Conservation (phyloP, 37 sponge, comb jelly and placozoan genomes). For the Ephydatia muelleri region DNA sequence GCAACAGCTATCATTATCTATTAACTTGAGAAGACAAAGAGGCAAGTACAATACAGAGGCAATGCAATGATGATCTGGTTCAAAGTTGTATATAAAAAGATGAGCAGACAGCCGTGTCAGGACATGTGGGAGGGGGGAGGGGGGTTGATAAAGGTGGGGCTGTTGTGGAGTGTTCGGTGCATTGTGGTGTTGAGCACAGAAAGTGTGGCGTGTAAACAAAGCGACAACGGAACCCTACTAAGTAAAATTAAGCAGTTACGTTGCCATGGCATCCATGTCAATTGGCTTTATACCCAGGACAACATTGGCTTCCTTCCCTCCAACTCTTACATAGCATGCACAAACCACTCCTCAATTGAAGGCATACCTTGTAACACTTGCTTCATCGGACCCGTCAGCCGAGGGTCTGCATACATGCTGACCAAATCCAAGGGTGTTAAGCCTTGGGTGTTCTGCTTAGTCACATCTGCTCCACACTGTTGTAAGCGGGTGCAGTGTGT, state of each 20-base stretch:
- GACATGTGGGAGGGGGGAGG: too few relatives aligned
- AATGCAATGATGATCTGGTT: too few relatives aligned
- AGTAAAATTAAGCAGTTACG: neutral
- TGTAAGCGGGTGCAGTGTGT: neutral
- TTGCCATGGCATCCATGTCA: neutral
- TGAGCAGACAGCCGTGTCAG: too few relatives aligned
- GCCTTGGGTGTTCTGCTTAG: constrained; percentile 48
- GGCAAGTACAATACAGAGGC: too few relatives aligned
- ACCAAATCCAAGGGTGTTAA: constrained; percentile 76
- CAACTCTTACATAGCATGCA: neutral
- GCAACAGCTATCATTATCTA: too few relatives aligned
- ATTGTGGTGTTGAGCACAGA: neutral
- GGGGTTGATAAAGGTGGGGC: neutral
- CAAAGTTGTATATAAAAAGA: too few relatives aligned
- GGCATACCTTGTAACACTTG: constrained; percentile 70
- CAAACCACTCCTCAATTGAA: neutral
- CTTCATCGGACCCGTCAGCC: constrained; percentile 70
- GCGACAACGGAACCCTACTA: too few relatives aligned
- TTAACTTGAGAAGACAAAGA: too few relatives aligned
- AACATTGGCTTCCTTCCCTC: neutral
- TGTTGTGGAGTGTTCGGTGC: neutral
- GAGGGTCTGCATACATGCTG: constrained; percentile 80
- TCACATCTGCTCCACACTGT: constrained; percentile 75
- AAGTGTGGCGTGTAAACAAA: neutral
- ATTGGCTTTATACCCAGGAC: too few relatives aligned